Evolutionary conservation across 2,797 vertebrate species (phyloP).

Genomic region (Micropoecilia bifurca): DNA sequence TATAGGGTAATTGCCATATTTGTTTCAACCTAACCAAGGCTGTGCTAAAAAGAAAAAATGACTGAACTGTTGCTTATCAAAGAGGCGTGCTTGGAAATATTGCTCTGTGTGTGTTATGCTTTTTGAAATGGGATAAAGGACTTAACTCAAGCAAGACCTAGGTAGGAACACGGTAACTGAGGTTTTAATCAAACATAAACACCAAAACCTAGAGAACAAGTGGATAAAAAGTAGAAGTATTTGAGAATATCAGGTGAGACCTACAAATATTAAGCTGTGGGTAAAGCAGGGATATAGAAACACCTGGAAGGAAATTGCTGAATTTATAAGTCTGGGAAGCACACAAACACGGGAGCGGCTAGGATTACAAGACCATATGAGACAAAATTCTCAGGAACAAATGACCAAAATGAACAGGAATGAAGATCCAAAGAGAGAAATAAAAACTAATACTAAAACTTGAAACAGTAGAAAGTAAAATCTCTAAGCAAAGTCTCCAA

Average conservation of each 20-base stretch:
- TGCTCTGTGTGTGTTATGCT: not conserved
- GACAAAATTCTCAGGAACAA: not conserved
- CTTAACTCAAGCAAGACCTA: not conserved
- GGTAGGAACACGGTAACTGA: not conserved
- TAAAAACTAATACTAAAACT: not conserved
- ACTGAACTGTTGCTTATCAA: not conserved
- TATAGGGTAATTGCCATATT: not conserved
- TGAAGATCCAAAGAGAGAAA: not conserved
- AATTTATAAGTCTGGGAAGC: not conserved
- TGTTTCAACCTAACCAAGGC: not conserved
- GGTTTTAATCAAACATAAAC: not conserved
- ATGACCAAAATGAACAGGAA: not conserved
- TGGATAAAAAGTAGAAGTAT: not conserved
- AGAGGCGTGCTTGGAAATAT: not conserved
- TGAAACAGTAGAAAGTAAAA: not conserved
- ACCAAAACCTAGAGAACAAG: not conserved
- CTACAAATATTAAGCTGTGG: not conserved
- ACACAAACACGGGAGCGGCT: not conserved
- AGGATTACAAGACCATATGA: not conserved
- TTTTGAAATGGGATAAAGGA: not conserved
- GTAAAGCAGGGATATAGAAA: not conserved
- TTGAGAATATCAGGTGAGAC: not conserved
- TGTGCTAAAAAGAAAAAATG: not conserved
- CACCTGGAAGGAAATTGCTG: not conserved
- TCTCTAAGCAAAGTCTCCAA: not conserved